Base-by-base conservation (phyloP, 1,140 invertebrate species). In the Cephus cinctus region DNA sequence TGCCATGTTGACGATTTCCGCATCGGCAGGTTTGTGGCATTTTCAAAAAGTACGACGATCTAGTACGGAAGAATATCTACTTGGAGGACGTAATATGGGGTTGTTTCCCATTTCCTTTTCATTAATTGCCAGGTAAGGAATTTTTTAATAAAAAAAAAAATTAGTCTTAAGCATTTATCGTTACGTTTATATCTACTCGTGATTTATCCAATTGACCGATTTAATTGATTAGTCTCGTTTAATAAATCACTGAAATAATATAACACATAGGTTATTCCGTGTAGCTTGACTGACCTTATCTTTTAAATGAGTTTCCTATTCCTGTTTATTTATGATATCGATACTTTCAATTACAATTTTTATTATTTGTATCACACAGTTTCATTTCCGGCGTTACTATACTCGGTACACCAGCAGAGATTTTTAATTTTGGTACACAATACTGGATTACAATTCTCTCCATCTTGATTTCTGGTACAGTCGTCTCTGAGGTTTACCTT, bases 351-450 rank as follows among this genome's bases (percentile, higher is more conserved):
- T n/a, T n/a, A n/a, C n/a, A n/a, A n/a, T n/a, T 36, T 50, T 35
- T 50, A 31, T 40, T 34, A 50, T 50, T 42, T 46, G 53, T 20
- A n/a, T n/a, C 20, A 15, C 45, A 20, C 61, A 90, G 87, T 62
- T 93, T 94, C 68, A 87, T 94, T 67, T 94, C 91, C 0, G 91
- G 91, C 38, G 88, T 95, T 22, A 93, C 92, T 5, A 83, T 96
- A 47, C 77, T 96, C 11, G 93, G 92, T 9, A 90, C 87, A 6
- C 91, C 92, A 3, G 84, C 90, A 0, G 92, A 95, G 76, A 87
- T 92, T 53, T 94, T 94, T 67, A 87, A 86, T 71, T 91, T 83
- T 68, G 90, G 90, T 2, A 87, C 87, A 1, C 86, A 91, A 63
- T 92, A 92, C 69, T 87, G 84, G 82, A 72, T 90, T 52, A 87